phyloP scores from a whole-genome alignment of 1,140 invertebrate species.

The Himalopsyche phryganea region DNA sequence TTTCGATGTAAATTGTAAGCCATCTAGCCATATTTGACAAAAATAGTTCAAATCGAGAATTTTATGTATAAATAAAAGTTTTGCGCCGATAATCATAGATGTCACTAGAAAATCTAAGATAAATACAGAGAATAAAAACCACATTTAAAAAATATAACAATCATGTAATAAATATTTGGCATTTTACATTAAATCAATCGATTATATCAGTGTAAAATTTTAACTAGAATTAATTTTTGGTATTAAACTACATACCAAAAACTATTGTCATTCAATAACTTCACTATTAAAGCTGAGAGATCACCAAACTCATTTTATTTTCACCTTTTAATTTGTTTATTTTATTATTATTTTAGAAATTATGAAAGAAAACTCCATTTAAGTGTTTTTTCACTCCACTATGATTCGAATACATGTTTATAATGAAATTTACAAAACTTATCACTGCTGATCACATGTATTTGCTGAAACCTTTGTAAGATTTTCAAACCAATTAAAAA shows the following conservation, averaged over 20 bases:
- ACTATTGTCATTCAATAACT: slow-evolving; percentile 26
- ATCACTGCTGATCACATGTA: too few relatives aligned
- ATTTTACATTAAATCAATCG: slow-evolving; percentile 34
- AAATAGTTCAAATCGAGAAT: too few relatives aligned
- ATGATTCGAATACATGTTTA: too few relatives aligned
- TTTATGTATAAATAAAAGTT: too few relatives aligned
- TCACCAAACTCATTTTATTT: slow-evolving; percentile 29
- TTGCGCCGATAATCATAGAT: slow-evolving; percentile 14
- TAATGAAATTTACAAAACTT: too few relatives aligned
- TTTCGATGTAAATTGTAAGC: too few relatives aligned
- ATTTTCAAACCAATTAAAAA: too few relatives aligned
- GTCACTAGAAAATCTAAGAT: slow-evolving; percentile 6
- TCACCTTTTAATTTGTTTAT: slow-evolving; percentile 2
- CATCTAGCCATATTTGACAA: too few relatives aligned
- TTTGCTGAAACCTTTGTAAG: too few relatives aligned
- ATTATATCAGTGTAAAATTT: slow-evolving; percentile 30
- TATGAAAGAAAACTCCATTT: too few relatives aligned
- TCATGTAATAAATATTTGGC: slow-evolving; percentile 36
- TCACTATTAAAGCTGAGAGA: slow-evolving; percentile 35
- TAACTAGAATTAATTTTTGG: slow-evolving; percentile 31
- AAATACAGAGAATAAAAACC: slow-evolving; percentile 23
- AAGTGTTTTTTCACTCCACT: too few relatives aligned
- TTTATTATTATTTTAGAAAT: too few relatives aligned
- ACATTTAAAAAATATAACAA: slow-evolving; percentile 34
- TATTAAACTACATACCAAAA: slow-evolving; percentile 29